Evolutionary conservation across 2,888 invertebrate species (phyloP), one percentile per base, ranked within the genome.

Genomic region (Cybosia mesomella): DNA sequence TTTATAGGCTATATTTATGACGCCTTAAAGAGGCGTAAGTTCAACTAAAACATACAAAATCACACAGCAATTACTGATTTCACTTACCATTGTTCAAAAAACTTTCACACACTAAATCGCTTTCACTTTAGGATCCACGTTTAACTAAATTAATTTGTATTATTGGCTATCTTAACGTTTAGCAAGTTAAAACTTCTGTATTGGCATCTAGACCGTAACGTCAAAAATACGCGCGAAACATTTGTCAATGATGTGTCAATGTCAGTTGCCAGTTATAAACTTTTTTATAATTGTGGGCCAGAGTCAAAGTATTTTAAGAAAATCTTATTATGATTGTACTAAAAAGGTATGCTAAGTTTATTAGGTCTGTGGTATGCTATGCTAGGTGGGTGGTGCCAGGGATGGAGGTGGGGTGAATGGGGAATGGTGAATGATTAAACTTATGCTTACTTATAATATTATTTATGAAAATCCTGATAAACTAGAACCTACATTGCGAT

Each of bases 191-290:
- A 62, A 73, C 65, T 65, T 64, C 57, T 11, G 36, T n/a, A n/a
- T n/a, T n/a, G n/a, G n/a, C n/a, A n/a, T n/a, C n/a, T n/a, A n/a
- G n/a, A n/a, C n/a, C n/a, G 3, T 57, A 39, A 59, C 80, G 84
- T 84, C 83, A 82, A 82, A 80, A 73, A 77, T 76, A 77, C 76
- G 80, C 83, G 83, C 85, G 84, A 83, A 82, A 64, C 2, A n/a
- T 28, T 9, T 7, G 11, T 28, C 5, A 28, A 10, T 43, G 43
- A 1, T 18, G 4, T 11, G 43, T 28, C 39, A 39, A 28, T 55
- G n/a, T 54, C 54, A n/a, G 1, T 18, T 0, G 1, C 53, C n/a
- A 1, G 3, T 15, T 21, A 3, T 3, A 13, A 21, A 18, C 18
- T 49, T 15, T 9, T 34, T 34, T 34, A 34, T 10, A 8, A 3